Percentiles rank a stretch among this genome's conserved stretches.
Conservation (phyloP, 2,888 invertebrate genomes). For the Mellilla xanthometata region DNA sequence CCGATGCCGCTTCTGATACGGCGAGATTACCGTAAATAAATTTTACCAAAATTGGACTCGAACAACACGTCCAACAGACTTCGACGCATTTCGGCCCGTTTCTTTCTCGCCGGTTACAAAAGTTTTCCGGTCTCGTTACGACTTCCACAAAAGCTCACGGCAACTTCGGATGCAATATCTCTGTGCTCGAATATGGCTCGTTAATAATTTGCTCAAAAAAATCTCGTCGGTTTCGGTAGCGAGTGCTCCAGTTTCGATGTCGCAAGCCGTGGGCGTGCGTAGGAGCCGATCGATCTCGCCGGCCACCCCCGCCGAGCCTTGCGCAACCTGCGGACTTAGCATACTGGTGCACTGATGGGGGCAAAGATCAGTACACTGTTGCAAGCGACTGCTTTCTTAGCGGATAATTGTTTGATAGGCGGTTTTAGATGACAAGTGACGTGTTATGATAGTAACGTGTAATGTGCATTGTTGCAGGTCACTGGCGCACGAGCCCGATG, state of each 20-base stretch:
- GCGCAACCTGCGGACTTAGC: constrained; percentile 53
- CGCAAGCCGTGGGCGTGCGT: constrained; percentile 73
- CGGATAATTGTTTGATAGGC: constrained; percentile 11
- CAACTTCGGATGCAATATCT: constrained; percentile 45
- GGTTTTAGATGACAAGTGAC: background rate
- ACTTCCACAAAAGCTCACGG: constrained; percentile 36
- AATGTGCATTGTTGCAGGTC: constrained; percentile 64
- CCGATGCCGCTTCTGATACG: background rate
- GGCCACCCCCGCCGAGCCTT: constrained; percentile 55
- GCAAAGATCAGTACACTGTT: constrained; percentile 42
- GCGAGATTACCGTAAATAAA: background rate
- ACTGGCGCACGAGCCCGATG: constrained; percentile 85
- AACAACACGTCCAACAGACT: constrained; percentile 18
- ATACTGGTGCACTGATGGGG: constrained; percentile 49
- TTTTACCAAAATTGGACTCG: background rate
- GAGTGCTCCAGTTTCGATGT: constrained; percentile 72
- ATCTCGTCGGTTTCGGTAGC: constrained; percentile 57
- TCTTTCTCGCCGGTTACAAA: constrained; percentile 29
- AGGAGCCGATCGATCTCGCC: constrained; percentile 53
- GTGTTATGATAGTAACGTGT: constrained; percentile 21
- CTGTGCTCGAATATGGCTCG: constrained; percentile 48
- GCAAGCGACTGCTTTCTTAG: constrained; percentile 21
- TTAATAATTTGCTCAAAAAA: constrained; percentile 63
- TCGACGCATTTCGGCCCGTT: constrained; percentile 16
- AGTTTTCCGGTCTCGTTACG: constrained; percentile 30